Conservation (phyloP, 1,140 invertebrate species). For the Scaptomyza montana region DNA sequence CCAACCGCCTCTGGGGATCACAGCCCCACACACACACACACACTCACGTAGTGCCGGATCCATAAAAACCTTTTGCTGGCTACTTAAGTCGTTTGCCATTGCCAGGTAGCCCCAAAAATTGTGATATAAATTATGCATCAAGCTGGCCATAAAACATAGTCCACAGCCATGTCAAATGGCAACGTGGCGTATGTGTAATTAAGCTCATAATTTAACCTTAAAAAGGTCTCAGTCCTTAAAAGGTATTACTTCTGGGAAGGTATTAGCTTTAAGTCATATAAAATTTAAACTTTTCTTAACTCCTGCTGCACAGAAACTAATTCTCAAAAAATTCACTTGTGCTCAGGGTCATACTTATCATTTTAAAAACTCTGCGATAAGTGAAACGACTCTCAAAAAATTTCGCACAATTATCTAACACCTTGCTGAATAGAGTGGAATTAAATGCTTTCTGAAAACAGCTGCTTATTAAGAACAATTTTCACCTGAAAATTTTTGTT, state of each 20-base stretch:
- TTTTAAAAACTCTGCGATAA: too few relatives aligned
- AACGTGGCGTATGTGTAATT: constrained; percentile 72
- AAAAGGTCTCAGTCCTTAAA: background rate
- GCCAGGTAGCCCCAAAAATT: constrained; percentile 45
- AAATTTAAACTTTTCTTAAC: too few relatives aligned
- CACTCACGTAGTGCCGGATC: constrained; percentile 30
- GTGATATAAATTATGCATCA: constrained; percentile 73
- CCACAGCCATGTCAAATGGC: constrained; percentile 61
- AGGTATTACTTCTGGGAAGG: too few relatives aligned
- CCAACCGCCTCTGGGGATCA: constrained; percentile 29
- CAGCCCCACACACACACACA: background rate
- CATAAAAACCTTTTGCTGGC: constrained; percentile 70
- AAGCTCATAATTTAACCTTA: constrained; percentile 31
- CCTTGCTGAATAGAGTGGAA: background rate
- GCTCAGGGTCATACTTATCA: too few relatives aligned
- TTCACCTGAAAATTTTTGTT: constrained; percentile 9
- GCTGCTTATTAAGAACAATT: constrained; percentile 5
- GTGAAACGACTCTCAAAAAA: too few relatives aligned
- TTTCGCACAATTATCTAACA: background rate
- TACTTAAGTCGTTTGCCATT: constrained; percentile 64
- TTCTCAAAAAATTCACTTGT: too few relatives aligned
- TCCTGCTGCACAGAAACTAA: too few relatives aligned
- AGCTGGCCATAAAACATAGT: constrained; percentile 61
- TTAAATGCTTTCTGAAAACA: constrained; percentile 6
- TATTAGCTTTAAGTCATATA: too few relatives aligned